phyloP scores from a whole-genome alignment of 2,888 invertebrate species.

The Actias luna region DNA sequence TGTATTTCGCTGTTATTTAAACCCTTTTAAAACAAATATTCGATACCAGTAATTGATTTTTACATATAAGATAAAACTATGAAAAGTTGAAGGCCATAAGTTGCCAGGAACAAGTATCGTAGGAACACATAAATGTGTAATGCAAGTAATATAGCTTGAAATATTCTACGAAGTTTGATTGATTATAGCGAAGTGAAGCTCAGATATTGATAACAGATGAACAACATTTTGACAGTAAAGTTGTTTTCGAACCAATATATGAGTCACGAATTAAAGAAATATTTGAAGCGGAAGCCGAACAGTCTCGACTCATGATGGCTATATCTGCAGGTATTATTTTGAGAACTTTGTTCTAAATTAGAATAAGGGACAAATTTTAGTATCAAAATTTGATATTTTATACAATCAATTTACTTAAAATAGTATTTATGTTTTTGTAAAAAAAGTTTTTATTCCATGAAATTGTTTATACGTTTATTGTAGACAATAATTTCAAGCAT shows the following conservation, averaged over 20 bases:
- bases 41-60: no score
- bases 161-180: neutral
- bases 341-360: neutral
- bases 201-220: constrained; percentile 4
- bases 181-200: constrained; percentile 20
- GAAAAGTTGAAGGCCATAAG: neutral
- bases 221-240: constrained; percentile 14
- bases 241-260: constrained; percentile 44
- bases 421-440: neutral
- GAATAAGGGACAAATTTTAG: neutral
- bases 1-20: no score
- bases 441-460: neutral
- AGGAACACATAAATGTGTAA: neutral
- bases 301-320: constrained; percentile 70
- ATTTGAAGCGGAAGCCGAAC: constrained; percentile 68
- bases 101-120: neutral
- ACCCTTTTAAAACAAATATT: no score
- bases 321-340: constrained; percentile 60
- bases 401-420: neutral
- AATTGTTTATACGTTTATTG: neutral
- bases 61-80: no score
- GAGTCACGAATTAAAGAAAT: constrained; percentile 33
- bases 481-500: neutral
- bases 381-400: neutral
- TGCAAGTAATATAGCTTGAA: neutral